Evolutionary conservation across 2,888 invertebrate genomes (phyloP).

Genomic region (Tortricodes alternella): DNA sequence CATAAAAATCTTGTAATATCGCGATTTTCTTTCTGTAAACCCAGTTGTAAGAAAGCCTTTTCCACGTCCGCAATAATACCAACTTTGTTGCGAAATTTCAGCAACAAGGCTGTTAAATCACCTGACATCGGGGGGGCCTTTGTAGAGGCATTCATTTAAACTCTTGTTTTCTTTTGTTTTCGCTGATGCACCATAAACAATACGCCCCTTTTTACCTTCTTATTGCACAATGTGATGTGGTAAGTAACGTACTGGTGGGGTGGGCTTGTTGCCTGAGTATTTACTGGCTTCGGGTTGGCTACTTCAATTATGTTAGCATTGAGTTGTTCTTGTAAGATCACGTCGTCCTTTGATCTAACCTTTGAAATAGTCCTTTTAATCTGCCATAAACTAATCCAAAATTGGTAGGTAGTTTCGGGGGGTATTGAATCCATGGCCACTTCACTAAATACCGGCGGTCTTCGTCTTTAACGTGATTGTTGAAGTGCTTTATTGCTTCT

Average conservation of each 20-base stretch:
- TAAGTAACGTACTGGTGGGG: conserved; percentile 31
- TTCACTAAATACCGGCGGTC: conserved; percentile 29
- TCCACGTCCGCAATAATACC: conserved; percentile 39
- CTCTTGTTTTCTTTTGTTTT: conserved; percentile 34
- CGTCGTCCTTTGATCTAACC: conserved; percentile 12
- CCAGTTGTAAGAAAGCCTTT: conserved; percentile 39
- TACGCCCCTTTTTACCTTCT: conserved; percentile 15
- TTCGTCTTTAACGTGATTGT: conserved; percentile 20
- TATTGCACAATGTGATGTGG: conserved; percentile 28
- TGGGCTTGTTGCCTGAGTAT: not conserved
- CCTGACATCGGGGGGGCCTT: conserved; percentile 38
- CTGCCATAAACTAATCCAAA: conserved; percentile 33
- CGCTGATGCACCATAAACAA: conserved; percentile 37
- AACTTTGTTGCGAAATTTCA: conserved; percentile 36
- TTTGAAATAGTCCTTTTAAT: conserved; percentile 19
- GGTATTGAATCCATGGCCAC: conserved; percentile 35
- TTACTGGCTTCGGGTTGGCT: not conserved
- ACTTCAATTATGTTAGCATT: conserved; percentile 16
- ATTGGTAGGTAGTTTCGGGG: conserved; percentile 30
- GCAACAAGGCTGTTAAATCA: conserved; percentile 36
- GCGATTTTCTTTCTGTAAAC: conserved; percentile 32
- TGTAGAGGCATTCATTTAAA: conserved; percentile 38
- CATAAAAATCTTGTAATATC: conserved; percentile 39
- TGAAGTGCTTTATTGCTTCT: conserved; percentile 32
- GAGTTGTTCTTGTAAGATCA: conserved; percentile 18